Percentiles rank a stretch among this genome's conserved stretches.
Conservation (phyloP, 2,113 vertebrate species). For the Albula goreensis region DNA sequence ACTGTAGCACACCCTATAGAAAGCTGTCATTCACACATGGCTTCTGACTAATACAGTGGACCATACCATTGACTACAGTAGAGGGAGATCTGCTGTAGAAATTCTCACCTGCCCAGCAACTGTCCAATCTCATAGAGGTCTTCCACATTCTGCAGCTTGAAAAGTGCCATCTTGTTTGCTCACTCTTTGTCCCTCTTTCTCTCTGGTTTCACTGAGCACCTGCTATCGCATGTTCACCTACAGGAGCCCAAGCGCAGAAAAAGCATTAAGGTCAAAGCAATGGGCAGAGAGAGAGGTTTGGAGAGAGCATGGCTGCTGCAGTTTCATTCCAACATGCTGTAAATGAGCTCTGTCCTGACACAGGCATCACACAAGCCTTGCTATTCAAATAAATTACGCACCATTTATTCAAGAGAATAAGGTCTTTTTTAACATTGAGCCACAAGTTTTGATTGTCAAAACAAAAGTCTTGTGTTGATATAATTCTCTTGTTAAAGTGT, state of each 20-base stretch:
- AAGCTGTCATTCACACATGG: neutral
- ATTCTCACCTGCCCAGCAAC: conserved; percentile 54
- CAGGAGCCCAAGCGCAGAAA: neutral
- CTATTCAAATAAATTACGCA: too few relatives aligned
- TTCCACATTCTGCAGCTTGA: conserved; percentile 49
- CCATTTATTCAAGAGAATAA: too few relatives aligned
- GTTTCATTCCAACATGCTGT: too few relatives aligned
- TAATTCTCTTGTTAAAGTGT: too few relatives aligned
- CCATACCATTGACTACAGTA: neutral
- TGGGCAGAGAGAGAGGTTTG: neutral
- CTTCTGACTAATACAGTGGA: neutral
- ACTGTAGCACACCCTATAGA: too few relatives aligned
- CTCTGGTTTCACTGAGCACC: neutral
- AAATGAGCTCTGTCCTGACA: too few relatives aligned
- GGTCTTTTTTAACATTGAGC: too few relatives aligned
- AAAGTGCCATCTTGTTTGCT: neutral
- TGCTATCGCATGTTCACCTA: conserved; percentile 38
- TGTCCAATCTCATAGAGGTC: conserved; percentile 64
- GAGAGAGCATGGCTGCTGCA: too few relatives aligned
- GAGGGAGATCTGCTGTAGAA: neutral
- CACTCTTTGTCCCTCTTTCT: neutral
- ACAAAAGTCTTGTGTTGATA: too few relatives aligned
- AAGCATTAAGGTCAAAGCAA: neutral
- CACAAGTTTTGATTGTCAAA: too few relatives aligned
- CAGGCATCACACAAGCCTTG: too few relatives aligned